These are phyloP conservation scores for Spodoptera litura DNA, from an alignment of 1,140 invertebrate genomes.

Conservation along the genomic window DNA sequence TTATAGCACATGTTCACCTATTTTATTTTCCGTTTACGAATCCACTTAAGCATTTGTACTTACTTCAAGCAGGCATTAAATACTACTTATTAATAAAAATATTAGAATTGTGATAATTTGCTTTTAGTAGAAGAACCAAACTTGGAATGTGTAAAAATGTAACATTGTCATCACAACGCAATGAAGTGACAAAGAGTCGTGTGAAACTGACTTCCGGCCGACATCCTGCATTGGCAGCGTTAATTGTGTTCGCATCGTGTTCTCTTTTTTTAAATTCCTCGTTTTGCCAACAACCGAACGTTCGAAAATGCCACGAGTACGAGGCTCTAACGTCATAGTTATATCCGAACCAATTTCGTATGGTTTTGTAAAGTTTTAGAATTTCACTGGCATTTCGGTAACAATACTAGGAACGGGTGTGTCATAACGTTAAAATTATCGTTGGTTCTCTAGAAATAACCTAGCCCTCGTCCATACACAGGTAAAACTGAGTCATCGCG, in stretches of 20 bases:
- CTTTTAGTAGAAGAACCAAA: not conserved
- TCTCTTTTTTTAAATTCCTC: slow-evolving; percentile 34
- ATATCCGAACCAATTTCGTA: not conserved
- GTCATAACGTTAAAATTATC: slow-evolving; percentile 60
- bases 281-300: slow-evolving; percentile 26
- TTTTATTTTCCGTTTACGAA: too few species aligned
- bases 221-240: slow-evolving; percentile 19
- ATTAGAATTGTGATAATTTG: not conserved
- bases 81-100: not conserved
- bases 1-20: too few species aligned
- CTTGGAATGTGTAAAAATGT: slow-evolving; percentile 36
- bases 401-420: slow-evolving; percentile 49
- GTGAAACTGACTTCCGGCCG: slow-evolving; percentile 40
- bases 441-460: slow-evolving; percentile 56
- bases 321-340: not conserved
- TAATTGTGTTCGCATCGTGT: slow-evolving; percentile 31
- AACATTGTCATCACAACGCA: slow-evolving; percentile 20
- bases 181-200: slow-evolving; percentile 31
- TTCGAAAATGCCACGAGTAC: not conserved
- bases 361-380: slow-evolving; percentile 3
- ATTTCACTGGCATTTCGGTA: slow-evolving; percentile 23
- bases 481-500: slow-evolving; percentile 64
- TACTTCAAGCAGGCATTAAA: too few species aligned
- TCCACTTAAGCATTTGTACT: too few species aligned
- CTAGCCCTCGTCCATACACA: slow-evolving; percentile 53